Evolutionary conservation across 1,140 invertebrate genomes (phyloP).

Genomic region (Drosophila ambigua): DNA sequence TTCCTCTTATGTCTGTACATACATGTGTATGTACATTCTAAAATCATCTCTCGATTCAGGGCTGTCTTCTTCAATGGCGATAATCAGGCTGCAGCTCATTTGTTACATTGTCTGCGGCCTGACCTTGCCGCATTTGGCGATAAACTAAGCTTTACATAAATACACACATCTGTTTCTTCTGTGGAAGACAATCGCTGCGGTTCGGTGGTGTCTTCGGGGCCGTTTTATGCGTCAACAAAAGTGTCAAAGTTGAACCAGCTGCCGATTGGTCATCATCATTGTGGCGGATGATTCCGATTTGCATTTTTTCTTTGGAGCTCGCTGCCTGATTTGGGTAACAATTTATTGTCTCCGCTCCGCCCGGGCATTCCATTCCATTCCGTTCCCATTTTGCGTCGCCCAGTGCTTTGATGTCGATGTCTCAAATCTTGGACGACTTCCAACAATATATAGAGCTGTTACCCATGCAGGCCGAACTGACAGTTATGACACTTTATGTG

Average conservation of each 20-base stretch:
- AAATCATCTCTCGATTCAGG: slow-evolving; percentile 35
- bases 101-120: slow-evolving; percentile 42
- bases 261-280: slow-evolving; percentile 61
- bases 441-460: slow-evolving; percentile 44
- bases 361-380: slow-evolving; percentile 55
- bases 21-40: slow-evolving; percentile 2
- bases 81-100: slow-evolving; percentile 49
- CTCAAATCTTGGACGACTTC: slow-evolving; percentile 47
- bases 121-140: slow-evolving; percentile 66
- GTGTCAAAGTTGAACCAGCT: slow-evolving; percentile 56
- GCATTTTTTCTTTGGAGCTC: slow-evolving; percentile 21
- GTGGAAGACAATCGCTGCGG: too few species aligned
- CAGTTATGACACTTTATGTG: slow-evolving; percentile 79
- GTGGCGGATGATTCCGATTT: slow-evolving; percentile 42
- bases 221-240: slow-evolving; percentile 61
- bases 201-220: slow-evolving; percentile 6
- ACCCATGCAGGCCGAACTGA: slow-evolving; percentile 51
- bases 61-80: slow-evolving; percentile 8
- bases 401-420: slow-evolving; percentile 29
- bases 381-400: slow-evolving; percentile 40
- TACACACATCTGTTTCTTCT: slow-evolving; percentile 14
- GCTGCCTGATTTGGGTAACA: slow-evolving; percentile 71
- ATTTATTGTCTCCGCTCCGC: slow-evolving; percentile 44
- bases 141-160: slow-evolving; percentile 71
- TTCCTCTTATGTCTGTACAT: neutral